Base-by-base conservation (phyloP, 2,888 invertebrate species). In the Molorchus minor region DNA sequence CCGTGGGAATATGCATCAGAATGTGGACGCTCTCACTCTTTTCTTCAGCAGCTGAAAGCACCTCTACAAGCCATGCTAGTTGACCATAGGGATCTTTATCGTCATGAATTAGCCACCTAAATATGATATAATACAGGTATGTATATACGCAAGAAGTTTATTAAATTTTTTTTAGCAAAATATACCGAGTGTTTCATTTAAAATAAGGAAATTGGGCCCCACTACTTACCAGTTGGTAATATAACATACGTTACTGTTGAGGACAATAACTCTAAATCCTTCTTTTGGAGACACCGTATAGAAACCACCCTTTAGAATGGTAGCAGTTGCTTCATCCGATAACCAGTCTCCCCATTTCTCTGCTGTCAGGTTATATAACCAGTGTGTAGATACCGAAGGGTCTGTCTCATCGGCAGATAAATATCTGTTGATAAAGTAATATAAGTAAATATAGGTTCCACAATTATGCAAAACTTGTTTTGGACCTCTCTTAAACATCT, bases 211-310 rank as follows among this genome's bases (percentile, higher is more conserved):
- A n/a, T n/a, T n/a, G n/a, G n/a, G n/a, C n/a, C n/a, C n/a, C n/a
- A 19, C 12, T 3, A 35, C 60, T 65, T 79, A 88, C 88, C 88
- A 92, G 75, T 93, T 93, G 62, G 80, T 82, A 66, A 77, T 84
- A 71, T 90, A 90, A 69, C 92, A 91, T 56, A 91, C 87, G 75
- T 93, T 93, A 71, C 87, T 92, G 73, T 95, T 95, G 0, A 94
- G 71, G 0, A 88, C 88, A 61, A 95, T 86, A 2, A 92, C 83
- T 63, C 92, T 82, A 55, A 94, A 84, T 0, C 92, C 93, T 2
- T 86, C 83, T 49, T 80, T 83, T 0, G 90, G 84, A 0, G 84
- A 77, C 3, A 86, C 80, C 0, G 92, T 89, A 77, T 92, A 96
- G 68, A 87, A 95, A 8, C 94, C 96, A 19, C 89, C 89, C 43